Evolutionary conservation across 2,113 vertebrate genomes (phyloP).

Genomic region (Ammospiza nelsoni): DNA sequence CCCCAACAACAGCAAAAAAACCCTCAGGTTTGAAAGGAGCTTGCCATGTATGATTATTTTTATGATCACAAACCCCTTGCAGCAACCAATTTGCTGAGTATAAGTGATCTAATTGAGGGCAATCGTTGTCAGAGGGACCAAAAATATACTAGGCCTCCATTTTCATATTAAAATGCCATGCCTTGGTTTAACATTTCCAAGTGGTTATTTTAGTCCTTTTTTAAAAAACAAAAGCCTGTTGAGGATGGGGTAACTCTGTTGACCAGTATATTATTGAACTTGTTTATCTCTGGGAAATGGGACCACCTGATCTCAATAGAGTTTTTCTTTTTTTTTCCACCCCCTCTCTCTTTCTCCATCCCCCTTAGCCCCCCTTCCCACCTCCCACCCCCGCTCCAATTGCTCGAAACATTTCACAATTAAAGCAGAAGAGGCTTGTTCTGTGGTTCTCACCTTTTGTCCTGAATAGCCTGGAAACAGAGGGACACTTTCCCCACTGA

Average conservation of each 20-base stretch:
- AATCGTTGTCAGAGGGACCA: slow-evolving; percentile 75
- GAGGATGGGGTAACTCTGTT: slow-evolving; percentile 79
- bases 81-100: slow-evolving; percentile 74
- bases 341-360: not conserved
- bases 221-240: slow-evolving; percentile 78
- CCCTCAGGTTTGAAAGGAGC: slow-evolving; percentile 37
- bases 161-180: slow-evolving; percentile 81
- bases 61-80: slow-evolving; percentile 52
- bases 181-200: slow-evolving; percentile 80
- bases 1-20: not conserved
- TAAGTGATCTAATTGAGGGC: slow-evolving; percentile 83
- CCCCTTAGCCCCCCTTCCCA: not conserved
- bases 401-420: slow-evolving; percentile 72
- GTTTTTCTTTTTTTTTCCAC: slow-evolving; percentile 24
- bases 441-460: slow-evolving; percentile 77
- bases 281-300: slow-evolving; percentile 76
- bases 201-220: slow-evolving; percentile 82
- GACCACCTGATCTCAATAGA: slow-evolving; percentile 80
- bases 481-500: slow-evolving; percentile 73
- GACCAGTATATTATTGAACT: slow-evolving; percentile 77
- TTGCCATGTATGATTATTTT: slow-evolving; percentile 73
- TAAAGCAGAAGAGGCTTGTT: slow-evolving; percentile 74
- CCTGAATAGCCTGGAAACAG: slow-evolving; percentile 79
- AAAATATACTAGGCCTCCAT: slow-evolving; percentile 70
- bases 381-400: not conserved